A percentile compares a stretch with the other conserved stretches of the same genome.
Conservation (phyloP, 2,113 vertebrate genomes). For the Bufo gargarizans region DNA sequence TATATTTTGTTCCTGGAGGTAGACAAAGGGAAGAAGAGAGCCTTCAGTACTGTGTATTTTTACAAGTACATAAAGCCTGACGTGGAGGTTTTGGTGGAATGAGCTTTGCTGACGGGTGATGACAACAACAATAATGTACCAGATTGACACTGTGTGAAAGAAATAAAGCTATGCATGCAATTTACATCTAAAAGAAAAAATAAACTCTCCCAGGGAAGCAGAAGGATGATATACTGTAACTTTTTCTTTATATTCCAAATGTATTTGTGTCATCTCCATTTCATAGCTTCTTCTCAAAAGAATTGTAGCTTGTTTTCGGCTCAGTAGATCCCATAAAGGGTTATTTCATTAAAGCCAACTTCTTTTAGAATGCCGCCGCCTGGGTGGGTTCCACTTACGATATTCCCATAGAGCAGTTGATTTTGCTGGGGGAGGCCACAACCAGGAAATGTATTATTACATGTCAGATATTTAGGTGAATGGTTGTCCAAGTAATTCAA, state of each 20-base stretch:
- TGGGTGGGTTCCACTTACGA: no score
- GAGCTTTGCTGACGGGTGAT: constrained; percentile 6
- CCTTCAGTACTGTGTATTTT: constrained; percentile 21
- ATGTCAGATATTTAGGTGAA: no score
- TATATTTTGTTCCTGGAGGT: constrained; percentile 23
- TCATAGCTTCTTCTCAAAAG: neutral
- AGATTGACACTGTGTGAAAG: neutral
- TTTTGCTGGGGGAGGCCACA: no score
- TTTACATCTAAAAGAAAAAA: neutral
- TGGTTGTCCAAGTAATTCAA: no score
- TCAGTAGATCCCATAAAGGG: no score
- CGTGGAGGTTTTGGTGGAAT: neutral
- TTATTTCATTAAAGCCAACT: no score
- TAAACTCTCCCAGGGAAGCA: neutral
- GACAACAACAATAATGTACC: constrained; percentile 13
- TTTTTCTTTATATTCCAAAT: neutral
- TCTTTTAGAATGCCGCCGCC: no score
- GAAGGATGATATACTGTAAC: neutral
- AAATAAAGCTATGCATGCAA: constrained; percentile 8
- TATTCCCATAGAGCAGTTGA: no score
- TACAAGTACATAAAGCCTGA: constrained; percentile 10
- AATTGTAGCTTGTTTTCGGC: no score
- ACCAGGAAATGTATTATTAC: no score
- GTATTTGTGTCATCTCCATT: neutral
- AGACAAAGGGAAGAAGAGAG: constrained; percentile 22